Base-by-base conservation (phyloP, 2,888 invertebrate genomes). In the Dromius quadrimaculatus region DNA sequence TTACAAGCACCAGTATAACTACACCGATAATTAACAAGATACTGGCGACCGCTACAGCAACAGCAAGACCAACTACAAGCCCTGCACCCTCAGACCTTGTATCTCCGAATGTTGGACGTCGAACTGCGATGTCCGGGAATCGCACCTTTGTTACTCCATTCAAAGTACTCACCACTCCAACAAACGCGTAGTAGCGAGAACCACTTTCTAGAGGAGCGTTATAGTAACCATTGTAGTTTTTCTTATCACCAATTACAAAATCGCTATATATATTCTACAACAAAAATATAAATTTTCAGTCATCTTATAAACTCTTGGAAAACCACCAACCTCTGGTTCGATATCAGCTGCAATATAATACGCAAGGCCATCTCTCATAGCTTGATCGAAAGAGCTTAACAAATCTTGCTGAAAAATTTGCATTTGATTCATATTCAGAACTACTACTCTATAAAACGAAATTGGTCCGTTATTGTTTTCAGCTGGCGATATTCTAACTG, bases 301-400 rank as follows among this genome's bases (percentile, higher is more conserved):
- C 9, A 50, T 23, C 9, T 22, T 17, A 17, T 50, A 50, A 17
- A 45, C 15, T 19, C 1, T 1, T 45, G 13, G 6, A 50, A 41
- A 20, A 57, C 1, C 11, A 59, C 8, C 41, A 82, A 84, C 87
- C 74, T 88, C 85, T 17, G 90, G 89, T 65, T 88, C 86, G 71
- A 96, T 82, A 80, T 94, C 92, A 0, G 93, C 95, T 3, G 94
- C 87, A 23, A 95, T 90, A 78, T 96, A 96, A 79, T 93, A 95
- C 1, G 90, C 88, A 2, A 90, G 80, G 0, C 90, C 91, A 72
- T 90, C 87, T 41, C 87, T 85, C 62, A 83, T 83, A 0, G 95
- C 90, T 76, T 87, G 86, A 69, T 88, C 82, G 81, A 89, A 90
- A 77, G 89, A 87, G n/a, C 86, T 87, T 11, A 90, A 84, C 62